Base-by-base conservation (phyloP, 53 echinoderm and acorn worm genomes). In the Hippasteria phrygiana region DNA sequence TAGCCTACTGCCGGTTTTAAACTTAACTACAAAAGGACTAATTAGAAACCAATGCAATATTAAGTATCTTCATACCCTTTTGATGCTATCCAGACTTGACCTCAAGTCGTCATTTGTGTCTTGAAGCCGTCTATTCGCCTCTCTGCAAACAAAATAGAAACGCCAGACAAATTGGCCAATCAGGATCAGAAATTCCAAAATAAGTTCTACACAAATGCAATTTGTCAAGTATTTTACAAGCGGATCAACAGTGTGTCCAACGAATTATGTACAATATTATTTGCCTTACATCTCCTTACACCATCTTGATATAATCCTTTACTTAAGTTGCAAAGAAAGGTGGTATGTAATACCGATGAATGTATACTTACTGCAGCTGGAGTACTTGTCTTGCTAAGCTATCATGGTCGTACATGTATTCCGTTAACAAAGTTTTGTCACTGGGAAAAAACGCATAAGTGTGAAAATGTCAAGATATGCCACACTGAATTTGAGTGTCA, bases 31-130 rank as follows among this genome's bases (percentile, higher is more conserved):
- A n/a, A n/a, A n/a, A n/a, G n/a, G n/a, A n/a, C n/a, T n/a, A n/a
- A n/a, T n/a, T n/a, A n/a, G n/a, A n/a, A 56, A 20, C 10, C 4
- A 28, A 20, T 8, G 13, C 65, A 33, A 65, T 3, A 65, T 8
- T 20, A 4, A 1, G 11, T 55, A 10, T 3, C 31, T 5, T 59
- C 59, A 55, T 88, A 96, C 96, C 90, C 91, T 93, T 14, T 91
- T 77, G 36, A 87, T 75, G 26, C 76, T 87, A 6, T 99, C 99
- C 32, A 99, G 24, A 1, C 91, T 93, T 10, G 94, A 78, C 62
- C 99, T 53, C 6, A 99, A 53, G 35, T 99, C 99, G 79, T 99
- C 99, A 70, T 99, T 99, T 4, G 96, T 94, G 69, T 99, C 99
- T 40, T 99, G 99, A 53, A 99, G 81, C 66, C 94, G 93, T 75